Conservation (phyloP, 2,888 invertebrate species). For the Tetropium fuscum region DNA sequence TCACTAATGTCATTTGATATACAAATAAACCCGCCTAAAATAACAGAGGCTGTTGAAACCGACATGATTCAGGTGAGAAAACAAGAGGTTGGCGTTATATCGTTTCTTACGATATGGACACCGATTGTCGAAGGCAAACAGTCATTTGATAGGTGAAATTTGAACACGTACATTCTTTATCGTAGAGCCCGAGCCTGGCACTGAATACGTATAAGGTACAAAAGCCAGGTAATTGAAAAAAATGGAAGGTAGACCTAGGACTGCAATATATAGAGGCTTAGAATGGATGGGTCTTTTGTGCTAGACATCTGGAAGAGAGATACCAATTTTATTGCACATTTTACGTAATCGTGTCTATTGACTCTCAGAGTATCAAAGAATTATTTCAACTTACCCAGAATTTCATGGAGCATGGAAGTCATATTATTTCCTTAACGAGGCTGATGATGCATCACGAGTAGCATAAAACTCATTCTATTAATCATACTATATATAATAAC, state of each 20-base stretch:
- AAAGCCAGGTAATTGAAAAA: slow-evolving; percentile 1
- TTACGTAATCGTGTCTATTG: no score
- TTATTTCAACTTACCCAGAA: no score
- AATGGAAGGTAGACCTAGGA: not conserved
- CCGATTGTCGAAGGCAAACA: slow-evolving; percentile 33
- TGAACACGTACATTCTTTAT: slow-evolving; percentile 9
- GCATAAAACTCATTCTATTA: no score
- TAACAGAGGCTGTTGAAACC: slow-evolving; percentile 41
- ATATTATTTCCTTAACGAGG: no score
- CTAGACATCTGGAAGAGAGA: no score
- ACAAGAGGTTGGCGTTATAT: slow-evolving; percentile 41
- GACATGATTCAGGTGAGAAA: slow-evolving; percentile 52
- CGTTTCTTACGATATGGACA: slow-evolving; percentile 35
- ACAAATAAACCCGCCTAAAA: slow-evolving; percentile 34
- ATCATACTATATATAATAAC: no score
- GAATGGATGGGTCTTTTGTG: no score
- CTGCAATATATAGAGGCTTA: not conserved
- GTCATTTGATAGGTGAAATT: slow-evolving; percentile 4
- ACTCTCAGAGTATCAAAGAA: no score
- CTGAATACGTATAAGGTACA: not conserved
- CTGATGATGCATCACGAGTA: no score
- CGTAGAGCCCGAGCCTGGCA: not conserved
- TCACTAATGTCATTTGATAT: slow-evolving; percentile 29
- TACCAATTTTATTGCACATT: no score
- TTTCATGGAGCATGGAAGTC: no score